Percentiles rank a stretch among this genome's conserved stretches.
Evolutionary conservation across 1,140 invertebrate species (phyloP).

Genomic region (Arctopsyche grandis): DNA sequence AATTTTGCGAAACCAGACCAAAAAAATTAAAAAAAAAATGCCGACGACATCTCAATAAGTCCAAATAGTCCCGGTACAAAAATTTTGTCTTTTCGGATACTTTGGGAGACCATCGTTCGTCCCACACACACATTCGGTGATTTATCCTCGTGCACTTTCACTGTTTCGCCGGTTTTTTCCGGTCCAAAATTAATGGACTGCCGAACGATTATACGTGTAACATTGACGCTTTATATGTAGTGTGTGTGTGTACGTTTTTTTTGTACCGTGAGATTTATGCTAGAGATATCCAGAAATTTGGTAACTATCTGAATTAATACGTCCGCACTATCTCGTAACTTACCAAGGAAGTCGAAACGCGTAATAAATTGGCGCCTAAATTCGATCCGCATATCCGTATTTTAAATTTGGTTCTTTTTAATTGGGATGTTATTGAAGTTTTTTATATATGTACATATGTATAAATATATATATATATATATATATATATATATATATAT

Average conservation of each 20-base stretch:
- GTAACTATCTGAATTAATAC: constrained; percentile 14
- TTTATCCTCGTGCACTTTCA: constrained; percentile 31
- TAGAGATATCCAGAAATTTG: neutral
- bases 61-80: constrained; percentile 7
- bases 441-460: too few species aligned
- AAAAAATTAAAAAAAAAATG: neutral
- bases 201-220: constrained; percentile 16
- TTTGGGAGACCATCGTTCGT: neutral
- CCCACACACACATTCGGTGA: constrained; percentile 24
- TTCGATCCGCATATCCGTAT: constrained; percentile 15
- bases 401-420: neutral
- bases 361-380: constrained; percentile 13
- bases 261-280: constrained; percentile 9
- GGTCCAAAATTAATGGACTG: constrained; percentile 1
- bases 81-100: neutral
- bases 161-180: neutral
- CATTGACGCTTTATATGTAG: constrained; percentile 20
- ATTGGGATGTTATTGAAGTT: constrained; percentile 3
- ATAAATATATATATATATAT: too few species aligned
- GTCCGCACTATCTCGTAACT: neutral
- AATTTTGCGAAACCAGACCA: neutral
- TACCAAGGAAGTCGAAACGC: neutral
- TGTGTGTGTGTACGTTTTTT: neutral
- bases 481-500: too few species aligned
- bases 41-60: constrained; percentile 2